These are phyloP conservation scores for Ispidina lecontei DNA, from an alignment of 2,797 vertebrate genomes.

Conservation along the genomic window DNA sequence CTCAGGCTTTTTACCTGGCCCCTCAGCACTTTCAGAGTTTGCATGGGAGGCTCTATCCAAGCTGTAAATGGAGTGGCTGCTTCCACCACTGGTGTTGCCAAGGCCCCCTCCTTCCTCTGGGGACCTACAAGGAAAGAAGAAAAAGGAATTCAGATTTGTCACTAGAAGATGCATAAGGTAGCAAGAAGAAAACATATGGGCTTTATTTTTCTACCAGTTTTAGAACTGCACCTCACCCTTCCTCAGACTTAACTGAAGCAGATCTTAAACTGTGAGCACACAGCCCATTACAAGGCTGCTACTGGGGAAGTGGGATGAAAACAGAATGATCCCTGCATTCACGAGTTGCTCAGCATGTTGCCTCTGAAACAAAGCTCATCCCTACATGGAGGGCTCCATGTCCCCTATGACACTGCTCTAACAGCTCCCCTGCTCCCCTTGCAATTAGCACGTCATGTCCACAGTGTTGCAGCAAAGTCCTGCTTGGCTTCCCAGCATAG, in stretches of 20 bases:
- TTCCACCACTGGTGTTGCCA: conserved; percentile 66
- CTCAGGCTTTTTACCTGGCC: conserved; percentile 85
- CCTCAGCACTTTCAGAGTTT: conserved; percentile 75
- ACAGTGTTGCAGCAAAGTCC: neutral
- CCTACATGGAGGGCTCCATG: neutral
- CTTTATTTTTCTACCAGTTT: neutral
- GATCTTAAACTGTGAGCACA: neutral
- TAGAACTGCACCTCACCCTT: neutral
- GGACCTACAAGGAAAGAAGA: conserved; percentile 73
- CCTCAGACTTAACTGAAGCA: neutral
- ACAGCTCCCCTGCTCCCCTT: neutral
- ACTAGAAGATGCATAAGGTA: neutral
- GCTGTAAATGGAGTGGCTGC: conserved; percentile 78
- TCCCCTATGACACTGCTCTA: neutral
- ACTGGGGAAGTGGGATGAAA: neutral
- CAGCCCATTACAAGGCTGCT: neutral
- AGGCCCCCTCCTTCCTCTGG: conserved; percentile 85
- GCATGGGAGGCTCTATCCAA: conserved; percentile 81
- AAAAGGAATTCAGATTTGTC: neutral
- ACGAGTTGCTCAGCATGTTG: neutral
- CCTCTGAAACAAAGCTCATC: neutral
- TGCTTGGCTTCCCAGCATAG: neutral
- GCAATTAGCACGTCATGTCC: neutral
- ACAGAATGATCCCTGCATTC: neutral
- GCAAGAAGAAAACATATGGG: neutral